Evolutionary conservation across 2,113 vertebrate genomes (phyloP).

Genomic region (Dascyllus trimaculatus): DNA sequence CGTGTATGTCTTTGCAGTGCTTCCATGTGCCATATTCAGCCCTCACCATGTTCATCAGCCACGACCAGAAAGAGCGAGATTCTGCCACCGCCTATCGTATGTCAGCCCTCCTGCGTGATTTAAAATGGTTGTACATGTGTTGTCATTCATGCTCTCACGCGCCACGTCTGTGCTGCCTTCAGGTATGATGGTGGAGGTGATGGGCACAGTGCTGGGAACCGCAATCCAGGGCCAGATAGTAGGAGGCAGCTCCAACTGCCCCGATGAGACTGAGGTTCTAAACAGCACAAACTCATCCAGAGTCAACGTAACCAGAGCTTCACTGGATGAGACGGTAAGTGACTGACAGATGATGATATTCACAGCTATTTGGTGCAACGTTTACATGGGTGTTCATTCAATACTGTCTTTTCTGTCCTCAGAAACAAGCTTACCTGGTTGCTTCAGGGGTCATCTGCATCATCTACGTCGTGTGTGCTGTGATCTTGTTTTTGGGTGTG

Average conservation of each 20-base stretch:
- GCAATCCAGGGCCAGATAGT: constrained; percentile 97
- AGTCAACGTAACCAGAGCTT: constrained; percentile 77
- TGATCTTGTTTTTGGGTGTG: constrained; percentile 88
- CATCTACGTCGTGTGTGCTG: constrained; percentile 91
- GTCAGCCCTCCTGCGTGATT: constrained; percentile 47
- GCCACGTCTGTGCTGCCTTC: constrained; percentile 13
- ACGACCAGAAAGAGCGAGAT: constrained; percentile 93
- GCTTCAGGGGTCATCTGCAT: constrained; percentile 90
- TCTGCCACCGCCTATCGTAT: constrained; percentile 96
- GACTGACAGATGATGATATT: background rate
- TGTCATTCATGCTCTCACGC: background rate
- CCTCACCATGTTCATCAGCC: constrained; percentile 98
- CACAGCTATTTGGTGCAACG: background rate
- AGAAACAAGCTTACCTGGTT: constrained; percentile 90
- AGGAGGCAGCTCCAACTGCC: constrained; percentile 86
- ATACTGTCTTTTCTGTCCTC: constrained; percentile 47
- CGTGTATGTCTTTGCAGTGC: constrained; percentile 83
- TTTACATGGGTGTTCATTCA: background rate
- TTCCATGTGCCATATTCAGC: constrained; percentile 98
- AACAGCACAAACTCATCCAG: constrained; percentile 48
- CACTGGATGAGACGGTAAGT: constrained; percentile 87
- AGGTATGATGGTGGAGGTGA: constrained; percentile 97
- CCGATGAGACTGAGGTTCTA: constrained; percentile 34
- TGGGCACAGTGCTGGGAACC: constrained; percentile 93
- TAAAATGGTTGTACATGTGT: background rate